Evolutionary conservation across 1,140 invertebrate species (phyloP).

Genomic region (Panagrolaimus sp.): DNA sequence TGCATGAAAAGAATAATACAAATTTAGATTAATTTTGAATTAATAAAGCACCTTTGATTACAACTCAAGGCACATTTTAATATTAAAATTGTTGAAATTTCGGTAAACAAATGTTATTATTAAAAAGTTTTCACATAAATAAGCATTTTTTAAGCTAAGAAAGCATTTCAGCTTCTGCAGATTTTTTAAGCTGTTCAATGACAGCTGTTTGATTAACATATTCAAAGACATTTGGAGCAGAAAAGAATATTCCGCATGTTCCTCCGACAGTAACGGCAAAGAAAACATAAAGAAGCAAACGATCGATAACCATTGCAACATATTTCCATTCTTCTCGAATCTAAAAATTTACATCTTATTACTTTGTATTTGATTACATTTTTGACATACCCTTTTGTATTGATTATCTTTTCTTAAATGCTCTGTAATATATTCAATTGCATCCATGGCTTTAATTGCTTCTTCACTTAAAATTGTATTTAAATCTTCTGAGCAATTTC

Average conservation of each 20-base stretch:
- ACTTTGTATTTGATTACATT: not conserved
- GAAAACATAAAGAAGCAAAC: constrained; percentile 66
- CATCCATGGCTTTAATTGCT: constrained; percentile 29
- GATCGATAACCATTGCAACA: constrained; percentile 51
- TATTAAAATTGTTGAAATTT: too few species aligned
- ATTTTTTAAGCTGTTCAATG: constrained; percentile 44
- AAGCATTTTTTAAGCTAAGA: not conserved
- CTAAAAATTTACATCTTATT: constrained; percentile 31
- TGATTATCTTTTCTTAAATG: constrained; percentile 29
- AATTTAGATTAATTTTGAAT: too few species aligned
- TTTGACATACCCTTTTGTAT: constrained; percentile 26
- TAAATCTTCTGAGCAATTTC: constrained; percentile 6
- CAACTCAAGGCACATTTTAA: too few species aligned
- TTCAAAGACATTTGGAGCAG: constrained; percentile 97
- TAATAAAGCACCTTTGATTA: too few species aligned
- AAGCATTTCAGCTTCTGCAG: constrained; percentile 37
- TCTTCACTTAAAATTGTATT: constrained; percentile 20
- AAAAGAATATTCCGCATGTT: constrained; percentile 76
- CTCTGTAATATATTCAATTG: constrained; percentile 31
- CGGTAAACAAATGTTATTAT: too few species aligned
- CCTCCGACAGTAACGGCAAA: constrained; percentile 85
- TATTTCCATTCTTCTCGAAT: constrained; percentile 48
- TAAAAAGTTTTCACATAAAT: too few species aligned
- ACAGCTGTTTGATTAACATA: constrained; percentile 68
- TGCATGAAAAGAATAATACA: too few species aligned